Base-by-base conservation (phyloP, 2,797 vertebrate species). In the Anguilla pacifica region DNA sequence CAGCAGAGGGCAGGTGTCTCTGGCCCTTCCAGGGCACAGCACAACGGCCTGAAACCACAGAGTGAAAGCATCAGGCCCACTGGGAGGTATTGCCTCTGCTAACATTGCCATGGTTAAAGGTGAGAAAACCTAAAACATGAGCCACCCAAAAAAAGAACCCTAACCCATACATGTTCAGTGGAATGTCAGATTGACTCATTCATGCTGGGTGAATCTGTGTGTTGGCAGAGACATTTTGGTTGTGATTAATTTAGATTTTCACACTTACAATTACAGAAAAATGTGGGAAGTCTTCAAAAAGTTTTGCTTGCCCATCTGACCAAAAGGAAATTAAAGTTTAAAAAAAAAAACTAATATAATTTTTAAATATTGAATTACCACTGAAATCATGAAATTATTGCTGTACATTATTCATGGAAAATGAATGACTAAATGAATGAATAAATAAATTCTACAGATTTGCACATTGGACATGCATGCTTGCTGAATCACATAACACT, bases 131-230 rank as follows among this genome's bases (percentile, higher is more conserved):
- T 83, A n/a, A 35, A 79, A 19, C 35, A 22, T 79, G n/a, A 64
- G 59, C 35, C 55, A 25, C 35, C 35, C 13, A 77, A 74, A 74
- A 11, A 74, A 15, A 31, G 19, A 83, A 82, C 10, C 51, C 83
- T 39, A 25, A 64, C 83, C 57, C 22, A 31, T 22, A 25, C 7
- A 5, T 11, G 46, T 51, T 59, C 43, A 49, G 35, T 51, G 28
- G 84, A 88, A 79, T 85, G 87, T 57, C 83, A 57, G 31, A 59
- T 61, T 85, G 87, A 79, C 85, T 88, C 46, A 87, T 87, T 83
- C 61, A 61, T 59, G 57, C 57, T 59, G 3, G 0, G 57, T 59
- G 49, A 5, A 22, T 10, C 59, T 67, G 39, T 39, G 79, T 64
- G 43, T n/a, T 57, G 77, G 84, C 84, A 67, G 84, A 64, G 67